These are phyloP conservation scores for Gadopsis bispinosus DNA, from an alignment of 2,797 vertebrate species.

Conservation along the genomic window DNA sequence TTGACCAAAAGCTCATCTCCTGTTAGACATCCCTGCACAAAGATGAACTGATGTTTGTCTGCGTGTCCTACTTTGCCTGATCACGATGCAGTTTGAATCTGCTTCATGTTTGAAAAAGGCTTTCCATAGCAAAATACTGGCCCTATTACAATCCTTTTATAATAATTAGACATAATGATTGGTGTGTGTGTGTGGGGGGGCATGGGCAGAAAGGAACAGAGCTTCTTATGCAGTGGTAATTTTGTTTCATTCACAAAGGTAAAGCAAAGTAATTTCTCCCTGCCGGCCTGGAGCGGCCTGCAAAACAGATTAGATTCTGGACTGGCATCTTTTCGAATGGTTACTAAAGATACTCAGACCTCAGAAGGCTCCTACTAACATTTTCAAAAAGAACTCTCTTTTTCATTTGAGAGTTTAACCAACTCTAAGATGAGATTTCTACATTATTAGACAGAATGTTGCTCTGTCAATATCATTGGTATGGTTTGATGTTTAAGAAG, in stretches of 20 bases:
- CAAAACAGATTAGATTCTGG: slow-evolving; percentile 4
- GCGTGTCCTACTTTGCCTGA: slow-evolving; percentile 12
- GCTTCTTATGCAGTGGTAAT: slow-evolving; percentile 8
- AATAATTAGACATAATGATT: slow-evolving; percentile 45
- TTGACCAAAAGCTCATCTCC: neutral
- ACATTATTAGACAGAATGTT: neutral
- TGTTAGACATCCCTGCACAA: neutral
- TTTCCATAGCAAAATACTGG: slow-evolving; percentile 6
- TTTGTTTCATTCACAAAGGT: slow-evolving; percentile 58
- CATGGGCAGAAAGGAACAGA: neutral
- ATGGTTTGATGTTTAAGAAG: neutral
- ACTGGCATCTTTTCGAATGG: neutral
- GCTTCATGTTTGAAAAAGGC: neutral
- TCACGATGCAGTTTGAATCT: slow-evolving; percentile 7
- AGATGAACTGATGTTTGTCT: neutral
- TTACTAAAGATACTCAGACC: neutral
- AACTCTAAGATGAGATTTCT: neutral
- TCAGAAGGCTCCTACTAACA: neutral
- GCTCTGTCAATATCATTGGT: neutral
- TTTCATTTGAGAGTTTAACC: neutral
- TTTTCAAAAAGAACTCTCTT: neutral
- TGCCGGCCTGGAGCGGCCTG: neutral
- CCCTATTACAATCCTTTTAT: slow-evolving; percentile 8
- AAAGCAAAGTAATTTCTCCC: slow-evolving; percentile 15
- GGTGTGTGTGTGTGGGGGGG: neutral